Base-by-base conservation (phyloP, 2,888 invertebrate species). In the Cactoblastis cactorum region DNA sequence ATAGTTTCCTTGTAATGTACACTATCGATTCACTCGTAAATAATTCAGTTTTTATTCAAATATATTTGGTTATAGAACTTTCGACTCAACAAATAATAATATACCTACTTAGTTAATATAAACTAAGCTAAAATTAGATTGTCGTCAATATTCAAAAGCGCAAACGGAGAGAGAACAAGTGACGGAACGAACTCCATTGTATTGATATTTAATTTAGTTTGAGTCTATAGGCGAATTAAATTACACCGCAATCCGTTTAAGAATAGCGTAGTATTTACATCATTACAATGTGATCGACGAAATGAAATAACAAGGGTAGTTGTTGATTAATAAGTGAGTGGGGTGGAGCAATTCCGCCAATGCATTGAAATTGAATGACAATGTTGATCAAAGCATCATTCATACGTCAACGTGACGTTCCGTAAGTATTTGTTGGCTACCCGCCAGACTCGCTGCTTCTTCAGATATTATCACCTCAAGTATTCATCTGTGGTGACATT, bases 11-110 rank as follows among this genome's bases (percentile, higher is more conserved):
- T 14, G 19, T 4, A 37, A 9, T 33, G 17, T 56, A 57, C 67
- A 64, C 69, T 69, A 67, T 64, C 60, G 67, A 68, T 58, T 60
- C 71, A 65, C 56, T 57, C 58, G 51, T 46, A 12, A n/a, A 46
- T 19, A 33, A n/a, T n/a, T n/a, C n/a, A n/a, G n/a, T n/a, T n/a
- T n/a, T n/a, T n/a, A n/a, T n/a, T n/a, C n/a, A n/a, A n/a, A n/a
- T n/a, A n/a, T n/a, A n/a, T n/a, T n/a, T n/a, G n/a, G n/a, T n/a
- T n/a, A n/a, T n/a, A n/a, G n/a, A n/a, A n/a, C n/a, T n/a, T n/a
- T n/a, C n/a, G n/a, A n/a, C n/a, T n/a, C n/a, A n/a, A n/a, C n/a
- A n/a, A n/a, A n/a, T n/a, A n/a, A n/a, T n/a, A n/a, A n/a, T n/a
- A n/a, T n/a, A n/a, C n/a, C n/a, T n/a, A n/a, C n/a, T n/a, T n/a